phyloP scores from a whole-genome alignment of 2,113 vertebrate genomes.

The Psilopsiagon aurifrons region DNA sequence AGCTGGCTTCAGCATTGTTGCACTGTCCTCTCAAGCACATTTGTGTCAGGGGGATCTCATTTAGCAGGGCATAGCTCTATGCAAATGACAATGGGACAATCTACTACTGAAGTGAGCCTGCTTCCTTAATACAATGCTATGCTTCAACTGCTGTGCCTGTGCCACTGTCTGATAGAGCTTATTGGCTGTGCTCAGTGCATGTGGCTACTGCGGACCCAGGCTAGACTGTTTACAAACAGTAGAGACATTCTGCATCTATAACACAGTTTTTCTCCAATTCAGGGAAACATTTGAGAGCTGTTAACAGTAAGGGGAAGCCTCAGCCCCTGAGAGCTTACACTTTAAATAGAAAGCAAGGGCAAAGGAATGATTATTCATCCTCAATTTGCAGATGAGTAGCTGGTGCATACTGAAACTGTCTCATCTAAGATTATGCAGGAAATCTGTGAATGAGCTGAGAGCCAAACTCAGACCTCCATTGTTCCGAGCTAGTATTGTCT shows the following conservation, averaged over 20 bases:
- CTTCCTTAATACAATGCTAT: background rate
- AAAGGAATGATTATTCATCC: conserved; percentile 55
- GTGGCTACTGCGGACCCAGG: background rate
- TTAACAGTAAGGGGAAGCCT: conserved; percentile 36
- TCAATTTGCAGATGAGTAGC: conserved; percentile 16
- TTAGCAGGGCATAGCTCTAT: background rate
- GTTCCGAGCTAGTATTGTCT: background rate
- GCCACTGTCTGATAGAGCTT: background rate
- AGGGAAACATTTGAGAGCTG: conserved; percentile 16
- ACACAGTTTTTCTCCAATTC: conserved; percentile 21
- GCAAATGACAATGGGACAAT: background rate
- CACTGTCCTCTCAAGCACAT: background rate
- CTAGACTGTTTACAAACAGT: conserved; percentile 21
- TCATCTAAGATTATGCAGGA: background rate
- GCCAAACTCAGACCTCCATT: background rate
- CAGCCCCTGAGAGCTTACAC: conserved; percentile 1
- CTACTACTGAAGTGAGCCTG: background rate
- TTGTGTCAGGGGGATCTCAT: background rate
- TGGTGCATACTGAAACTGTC: conserved; percentile 18
- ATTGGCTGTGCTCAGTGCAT: background rate
- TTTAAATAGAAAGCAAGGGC: conserved; percentile 57
- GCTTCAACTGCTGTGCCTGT: background rate
- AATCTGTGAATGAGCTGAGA: conserved; percentile 33
- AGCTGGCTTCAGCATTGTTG: background rate
- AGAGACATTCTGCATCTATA: background rate